These are phyloP conservation scores for Eupithecia vulgata DNA, from an alignment of 2,888 invertebrate species.

Conservation along the genomic window DNA sequence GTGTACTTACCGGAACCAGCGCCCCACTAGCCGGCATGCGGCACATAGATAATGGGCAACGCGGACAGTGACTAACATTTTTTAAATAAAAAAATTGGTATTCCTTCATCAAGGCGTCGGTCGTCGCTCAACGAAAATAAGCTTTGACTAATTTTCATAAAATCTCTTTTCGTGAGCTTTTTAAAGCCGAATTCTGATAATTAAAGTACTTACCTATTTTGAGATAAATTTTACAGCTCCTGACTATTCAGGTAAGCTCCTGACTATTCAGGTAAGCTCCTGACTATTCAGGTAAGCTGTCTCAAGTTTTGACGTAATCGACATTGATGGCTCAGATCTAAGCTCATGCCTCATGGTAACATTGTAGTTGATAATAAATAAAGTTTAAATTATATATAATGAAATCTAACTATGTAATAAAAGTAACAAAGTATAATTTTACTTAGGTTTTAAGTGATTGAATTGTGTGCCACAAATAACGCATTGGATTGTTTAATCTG, in stretches of 20 bases:
- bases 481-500: no score
- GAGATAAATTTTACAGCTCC: conserved; percentile 2
- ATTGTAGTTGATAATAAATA: background rate
- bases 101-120: conserved; percentile 36
- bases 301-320: conserved; percentile 18
- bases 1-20: background rate
- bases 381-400: no score
- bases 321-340: conserved; percentile 15
- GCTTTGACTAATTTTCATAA: conserved; percentile 49
- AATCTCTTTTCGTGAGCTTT: conserved; percentile 44
- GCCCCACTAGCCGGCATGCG: background rate
- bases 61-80: background rate
- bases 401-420: no score
- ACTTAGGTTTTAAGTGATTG: no score
- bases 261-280: background rate
- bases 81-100: conserved; percentile 36
- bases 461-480: no score
- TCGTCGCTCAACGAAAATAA: conserved; percentile 30
- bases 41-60: background rate
- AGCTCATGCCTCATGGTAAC: background rate
- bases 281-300: conserved; percentile 2
- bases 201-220: conserved; percentile 39
- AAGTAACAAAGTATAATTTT: no score
- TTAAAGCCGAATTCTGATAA: conserved; percentile 43
- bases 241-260: background rate